phyloP scores from a whole-genome alignment of 1,140 invertebrate species.

The Sarcophaga bullata region DNA sequence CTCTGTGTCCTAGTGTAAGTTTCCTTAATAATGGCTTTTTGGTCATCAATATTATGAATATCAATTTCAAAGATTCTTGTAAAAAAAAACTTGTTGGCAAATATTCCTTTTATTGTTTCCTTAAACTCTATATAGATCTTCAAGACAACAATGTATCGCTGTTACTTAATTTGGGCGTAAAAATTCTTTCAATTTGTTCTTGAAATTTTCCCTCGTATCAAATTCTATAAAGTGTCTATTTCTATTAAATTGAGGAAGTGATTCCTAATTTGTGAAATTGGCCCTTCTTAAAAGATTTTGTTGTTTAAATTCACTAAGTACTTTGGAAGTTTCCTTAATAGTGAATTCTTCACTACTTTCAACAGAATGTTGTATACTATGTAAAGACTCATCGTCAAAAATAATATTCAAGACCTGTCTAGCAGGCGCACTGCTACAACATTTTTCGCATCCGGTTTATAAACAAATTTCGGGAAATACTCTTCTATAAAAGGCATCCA shows the following conservation, averaged over 20 bases:
- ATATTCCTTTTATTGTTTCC: too few relatives aligned
- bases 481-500: too few relatives aligned
- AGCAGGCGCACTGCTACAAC: constrained; percentile 40
- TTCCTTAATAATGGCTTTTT: constrained; percentile 30
- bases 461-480: constrained; percentile 60
- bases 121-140: too few relatives aligned
- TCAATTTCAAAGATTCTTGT: too few relatives aligned
- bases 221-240: constrained; percentile 23
- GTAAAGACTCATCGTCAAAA: not conserved
- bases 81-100: too few relatives aligned
- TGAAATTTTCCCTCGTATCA: constrained; percentile 20
- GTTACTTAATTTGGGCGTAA: too few relatives aligned
- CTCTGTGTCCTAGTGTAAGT: constrained; percentile 43
- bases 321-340: constrained; percentile 12
- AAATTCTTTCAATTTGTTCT: too few relatives aligned
- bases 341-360: not conserved
- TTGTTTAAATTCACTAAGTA: constrained; percentile 31
- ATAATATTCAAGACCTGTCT: constrained; percentile 33
- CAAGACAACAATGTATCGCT: not conserved
- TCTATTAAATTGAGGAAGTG: not conserved
- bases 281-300: constrained; percentile 19
- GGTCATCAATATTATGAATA: constrained; percentile 31
- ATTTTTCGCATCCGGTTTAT: constrained; percentile 47
- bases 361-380: not conserved
- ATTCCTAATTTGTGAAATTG: constrained; percentile 11